phyloP scores from a whole-genome alignment of 2,888 invertebrate species.

The Dendrolimus pini region DNA sequence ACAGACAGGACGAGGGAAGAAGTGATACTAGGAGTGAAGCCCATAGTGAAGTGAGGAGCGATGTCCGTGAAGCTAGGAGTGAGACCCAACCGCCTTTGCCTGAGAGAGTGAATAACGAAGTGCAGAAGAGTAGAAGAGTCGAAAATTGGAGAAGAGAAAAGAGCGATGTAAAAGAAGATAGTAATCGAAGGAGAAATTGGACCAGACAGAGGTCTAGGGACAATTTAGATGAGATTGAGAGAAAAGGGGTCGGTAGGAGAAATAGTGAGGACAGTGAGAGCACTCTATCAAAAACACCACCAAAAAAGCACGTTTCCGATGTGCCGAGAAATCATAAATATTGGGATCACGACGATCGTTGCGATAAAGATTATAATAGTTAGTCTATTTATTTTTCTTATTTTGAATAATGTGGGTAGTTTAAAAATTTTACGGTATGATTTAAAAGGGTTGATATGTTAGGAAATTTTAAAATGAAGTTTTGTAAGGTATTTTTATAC shows the following conservation, averaged over 20 bases:
- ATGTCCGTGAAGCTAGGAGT: conserved; percentile 14
- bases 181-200: conserved; percentile 48
- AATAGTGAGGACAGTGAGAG: conserved; percentile 36
- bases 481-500: conserved; percentile 8
- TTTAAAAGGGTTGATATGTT: background rate
- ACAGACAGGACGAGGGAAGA: conserved; percentile 39
- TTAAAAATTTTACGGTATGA: background rate
- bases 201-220: conserved; percentile 51
- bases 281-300: conserved; percentile 31
- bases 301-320: conserved; percentile 49
- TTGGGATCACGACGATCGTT: conserved; percentile 68
- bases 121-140: conserved; percentile 42
- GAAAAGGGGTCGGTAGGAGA: conserved; percentile 31
- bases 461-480: conserved; percentile 7
- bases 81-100: conserved; percentile 21
- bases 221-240: conserved; percentile 43
- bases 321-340: conserved; percentile 63
- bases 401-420: background rate
- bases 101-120: conserved; percentile 50
- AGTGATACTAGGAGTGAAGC: conserved; percentile 21
- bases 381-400: conserved; percentile 30
- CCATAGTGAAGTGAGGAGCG: background rate
- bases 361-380: conserved; percentile 66
- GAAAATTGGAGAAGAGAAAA: conserved; percentile 65
- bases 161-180: conserved; percentile 38